Evolutionary conservation across 2,888 invertebrate species (phyloP).

Genomic region (Caradrina clavipalpis): DNA sequence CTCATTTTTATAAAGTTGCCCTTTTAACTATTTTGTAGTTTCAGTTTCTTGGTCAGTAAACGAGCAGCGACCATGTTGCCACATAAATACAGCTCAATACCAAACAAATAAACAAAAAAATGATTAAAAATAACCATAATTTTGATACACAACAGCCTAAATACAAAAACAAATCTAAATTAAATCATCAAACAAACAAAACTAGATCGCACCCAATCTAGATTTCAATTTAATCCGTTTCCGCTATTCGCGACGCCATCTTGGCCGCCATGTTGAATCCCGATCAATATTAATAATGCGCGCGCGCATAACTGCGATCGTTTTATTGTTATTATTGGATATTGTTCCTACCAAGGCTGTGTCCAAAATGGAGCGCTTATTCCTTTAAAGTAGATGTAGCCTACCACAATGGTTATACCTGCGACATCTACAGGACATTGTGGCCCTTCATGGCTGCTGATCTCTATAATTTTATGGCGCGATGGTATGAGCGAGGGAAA

Average conservation of each 20-base stretch:
- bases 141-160: conserved; percentile 17
- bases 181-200: conserved; percentile 45
- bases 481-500: conserved; percentile 48
- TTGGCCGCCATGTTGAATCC: conserved; percentile 68
- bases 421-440: conserved; percentile 71
- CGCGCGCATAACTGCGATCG: conserved; percentile 70
- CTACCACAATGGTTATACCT: conserved; percentile 67
- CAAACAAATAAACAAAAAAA: background rate
- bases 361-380: conserved; percentile 81
- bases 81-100: conserved; percentile 10
- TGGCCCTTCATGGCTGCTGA: conserved; percentile 59
- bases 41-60: too few species aligned
- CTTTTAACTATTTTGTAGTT: too few species aligned
- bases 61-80: too few species aligned
- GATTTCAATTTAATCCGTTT: conserved; percentile 66
- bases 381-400: conserved; percentile 75
- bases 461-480: conserved; percentile 50
- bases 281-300: conserved; percentile 71
- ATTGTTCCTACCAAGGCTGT: conserved; percentile 85
- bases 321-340: conserved; percentile 89
- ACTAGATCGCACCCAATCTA: conserved; percentile 55
- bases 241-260: conserved; percentile 68
- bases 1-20: too few species aligned
- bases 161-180: conserved; percentile 37
- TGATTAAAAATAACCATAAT: too few species aligned